Base-by-base conservation (phyloP, 1,140 invertebrate genomes). In the Bacillus rossius region DNA sequence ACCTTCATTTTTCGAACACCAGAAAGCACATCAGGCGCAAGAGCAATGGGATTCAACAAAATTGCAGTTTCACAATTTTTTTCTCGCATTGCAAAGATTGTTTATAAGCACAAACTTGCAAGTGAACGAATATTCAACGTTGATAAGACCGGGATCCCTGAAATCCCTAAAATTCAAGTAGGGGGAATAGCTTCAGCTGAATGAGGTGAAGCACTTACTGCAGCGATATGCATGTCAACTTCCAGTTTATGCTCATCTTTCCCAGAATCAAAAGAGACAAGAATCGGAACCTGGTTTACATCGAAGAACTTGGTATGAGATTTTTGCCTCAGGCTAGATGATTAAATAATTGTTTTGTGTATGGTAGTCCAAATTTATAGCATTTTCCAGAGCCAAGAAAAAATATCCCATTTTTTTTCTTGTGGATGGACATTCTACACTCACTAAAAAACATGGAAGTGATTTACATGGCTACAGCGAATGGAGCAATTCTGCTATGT, bases 111-210 rank as follows among this genome's bases (percentile, higher is more conserved):
- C 19, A 26, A 54, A 25, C 40, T 59, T 29, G 8, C 59, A 2
- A 16, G 53, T 41, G 42, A 57, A 34, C 34, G 63, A 43, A 70
- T 74, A 34, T 73, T 64, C 57, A 75, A 75, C 55, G 61, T 70
- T 23, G 77, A 79, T 75, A 53, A 65, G 43, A 71, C 62, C 4
- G 70, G 69, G 2, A 40, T 70, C 19, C 66, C 62, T 8, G 68
- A 64, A 19, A 67, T 71, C 56, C 19, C 51, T 50, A 38, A 41
- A 34, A 49, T 67, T 59, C 45, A 70, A 61, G 67, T 70, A 10
- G 69, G 66, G 34, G 14, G 20, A 38, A 23, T 64, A 14, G 61
- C 60, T 38, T 65, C 64, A 8, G 60, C 63, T 13, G 65, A 70
- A 50, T 45, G 65, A 23, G 66, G 66, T 5, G 26, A 34, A 29